These are phyloP conservation scores for Vanacampus margaritifer DNA, from an alignment of 2,113 vertebrate species.

Conservation along the genomic window DNA sequence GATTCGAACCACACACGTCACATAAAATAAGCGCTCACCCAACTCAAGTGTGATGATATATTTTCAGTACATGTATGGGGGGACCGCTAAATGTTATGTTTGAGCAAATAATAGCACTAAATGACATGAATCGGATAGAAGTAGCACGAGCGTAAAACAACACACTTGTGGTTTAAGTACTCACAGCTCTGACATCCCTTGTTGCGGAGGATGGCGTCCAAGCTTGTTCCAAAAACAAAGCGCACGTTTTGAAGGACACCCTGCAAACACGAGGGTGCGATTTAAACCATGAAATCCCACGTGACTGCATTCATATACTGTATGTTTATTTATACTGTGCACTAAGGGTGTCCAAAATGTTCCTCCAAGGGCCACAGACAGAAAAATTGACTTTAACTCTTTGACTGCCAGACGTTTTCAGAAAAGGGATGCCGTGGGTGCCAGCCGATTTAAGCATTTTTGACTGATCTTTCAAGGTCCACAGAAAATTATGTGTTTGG, in stretches of 20 bases:
- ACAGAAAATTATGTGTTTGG: too few species aligned
- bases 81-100: not conserved
- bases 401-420: too few species aligned
- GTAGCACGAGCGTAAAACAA: slow-evolving; percentile 6
- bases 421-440: too few species aligned
- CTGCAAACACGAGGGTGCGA: slow-evolving; percentile 64
- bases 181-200: slow-evolving; percentile 94
- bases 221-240: slow-evolving; percentile 94
- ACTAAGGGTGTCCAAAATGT: too few species aligned
- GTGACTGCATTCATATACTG: not conserved
- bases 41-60: not conserved
- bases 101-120: not conserved
- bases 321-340: too few species aligned
- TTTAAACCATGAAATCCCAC: not conserved
- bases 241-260: slow-evolving; percentile 95
- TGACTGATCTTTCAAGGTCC: too few species aligned
- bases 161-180: slow-evolving; percentile 35
- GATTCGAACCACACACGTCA: slow-evolving; percentile 2
- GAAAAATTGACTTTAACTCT: too few species aligned
- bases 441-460: too few species aligned
- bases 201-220: slow-evolving; percentile 92
- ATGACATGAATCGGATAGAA: not conserved
- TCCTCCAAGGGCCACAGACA: too few species aligned
- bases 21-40: not conserved
- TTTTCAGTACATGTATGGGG: not conserved